These are phyloP conservation scores for Hydrotaea cyrtoneurina DNA, from an alignment of 2,888 invertebrate species.

Conservation along the genomic window DNA sequence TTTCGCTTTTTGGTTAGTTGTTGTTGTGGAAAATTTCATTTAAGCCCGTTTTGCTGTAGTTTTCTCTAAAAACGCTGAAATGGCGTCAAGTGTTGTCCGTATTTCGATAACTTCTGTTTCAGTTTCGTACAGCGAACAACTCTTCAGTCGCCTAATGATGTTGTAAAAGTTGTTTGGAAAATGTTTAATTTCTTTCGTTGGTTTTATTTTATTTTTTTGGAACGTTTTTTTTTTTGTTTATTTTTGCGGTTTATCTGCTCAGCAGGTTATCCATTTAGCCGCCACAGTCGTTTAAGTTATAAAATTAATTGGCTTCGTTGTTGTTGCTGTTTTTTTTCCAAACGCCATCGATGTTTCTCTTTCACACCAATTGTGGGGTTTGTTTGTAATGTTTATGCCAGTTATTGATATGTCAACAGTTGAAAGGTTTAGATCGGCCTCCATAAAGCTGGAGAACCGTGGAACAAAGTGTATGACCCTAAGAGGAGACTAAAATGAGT, in stretches of 20 bases:
- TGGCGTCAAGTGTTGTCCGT: not conserved
- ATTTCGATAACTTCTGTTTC: not conserved
- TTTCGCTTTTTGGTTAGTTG: not conserved
- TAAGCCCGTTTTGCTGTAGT: not conserved
- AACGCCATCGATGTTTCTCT: too few species aligned
- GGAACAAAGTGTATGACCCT: too few species aligned
- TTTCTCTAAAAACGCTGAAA: not conserved
- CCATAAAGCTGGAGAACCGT: too few species aligned
- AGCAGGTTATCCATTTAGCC: not conserved
- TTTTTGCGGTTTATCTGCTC: not conserved
- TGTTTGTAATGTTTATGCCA: not conserved
- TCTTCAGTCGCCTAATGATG: not conserved
- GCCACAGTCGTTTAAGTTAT: not conserved
- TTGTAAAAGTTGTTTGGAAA: not conserved
- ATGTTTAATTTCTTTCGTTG: too few species aligned
- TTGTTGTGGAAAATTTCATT: not conserved
- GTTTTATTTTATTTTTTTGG: not conserved
- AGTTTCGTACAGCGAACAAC: not conserved
- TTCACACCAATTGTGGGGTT: not conserved
- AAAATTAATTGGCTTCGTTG: not conserved
- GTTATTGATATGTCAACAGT: too few species aligned
- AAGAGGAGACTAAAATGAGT: too few species aligned
- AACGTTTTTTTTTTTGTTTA: not conserved
- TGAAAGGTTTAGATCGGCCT: too few species aligned
- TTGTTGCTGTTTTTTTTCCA: not conserved